Percentiles rank a stretch among this genome's conserved stretches.
phyloP scores from a whole-genome alignment of 37 sponge, comb jelly and placozoan genomes.

The Amphimedon queenslandica region DNA sequence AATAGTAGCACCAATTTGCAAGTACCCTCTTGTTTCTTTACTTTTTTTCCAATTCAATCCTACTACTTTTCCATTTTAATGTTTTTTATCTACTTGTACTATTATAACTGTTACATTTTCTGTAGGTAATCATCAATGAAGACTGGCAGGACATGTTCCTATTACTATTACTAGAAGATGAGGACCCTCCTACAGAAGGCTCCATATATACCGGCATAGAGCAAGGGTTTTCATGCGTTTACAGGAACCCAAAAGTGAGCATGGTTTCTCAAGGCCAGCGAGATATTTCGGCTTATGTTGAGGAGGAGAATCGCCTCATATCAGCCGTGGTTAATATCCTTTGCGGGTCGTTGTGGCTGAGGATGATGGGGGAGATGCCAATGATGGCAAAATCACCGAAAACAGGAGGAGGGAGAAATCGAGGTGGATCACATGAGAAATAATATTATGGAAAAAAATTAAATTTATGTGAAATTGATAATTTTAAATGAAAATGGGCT shows the following conservation, averaged over 20 bases:
- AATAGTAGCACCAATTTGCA: no score
- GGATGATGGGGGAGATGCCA: conserved; percentile 25
- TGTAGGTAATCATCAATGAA: conserved; percentile 64
- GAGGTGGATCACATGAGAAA: neutral
- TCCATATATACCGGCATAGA: no score
- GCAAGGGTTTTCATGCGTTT: conserved; percentile 41
- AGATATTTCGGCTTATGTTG: conserved; percentile 46
- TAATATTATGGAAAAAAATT: neutral
- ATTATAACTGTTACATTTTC: neutral
- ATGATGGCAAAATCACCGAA: neutral
- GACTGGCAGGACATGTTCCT: conserved; percentile 77
- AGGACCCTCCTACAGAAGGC: no score
- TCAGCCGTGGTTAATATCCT: conserved; percentile 65
- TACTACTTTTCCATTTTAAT: neutral
- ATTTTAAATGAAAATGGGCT: neutral
- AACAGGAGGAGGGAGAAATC: neutral
- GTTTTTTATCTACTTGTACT: neutral
- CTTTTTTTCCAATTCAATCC: neutral
- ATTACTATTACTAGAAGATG: conserved; percentile 10
- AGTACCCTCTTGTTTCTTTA: neutral
- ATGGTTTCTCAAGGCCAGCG: conserved; percentile 37
- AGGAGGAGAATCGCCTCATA: conserved; percentile 59
- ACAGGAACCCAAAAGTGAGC: conserved; percentile 60
- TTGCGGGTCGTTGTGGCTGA: conserved; percentile 71
- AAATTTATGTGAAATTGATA: neutral